Evolutionary conservation across 2,888 invertebrate species (phyloP), one percentile per base, ranked within the genome.

Genomic region (Ennomos erosarius): DNA sequence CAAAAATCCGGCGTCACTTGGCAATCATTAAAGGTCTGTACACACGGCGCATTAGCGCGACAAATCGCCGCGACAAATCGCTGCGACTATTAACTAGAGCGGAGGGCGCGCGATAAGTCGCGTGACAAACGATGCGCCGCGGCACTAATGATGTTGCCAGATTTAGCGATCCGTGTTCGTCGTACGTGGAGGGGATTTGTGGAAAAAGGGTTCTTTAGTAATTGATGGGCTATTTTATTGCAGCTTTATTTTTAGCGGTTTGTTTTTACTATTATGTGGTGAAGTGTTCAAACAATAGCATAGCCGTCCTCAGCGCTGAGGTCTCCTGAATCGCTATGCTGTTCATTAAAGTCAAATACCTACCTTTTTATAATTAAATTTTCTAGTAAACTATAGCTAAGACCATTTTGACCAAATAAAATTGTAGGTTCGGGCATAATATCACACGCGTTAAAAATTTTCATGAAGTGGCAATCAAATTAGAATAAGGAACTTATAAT

Each of bases 91-190:
- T 79, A 78, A 75, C 74, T 70, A 64, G 73, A 71, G 71, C 69
- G 75, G 74, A 75, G 78, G 78, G 76, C 75, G 76, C 71, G 84
- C 75, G 84, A 80, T 84, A 84, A 83, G 79, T 78, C 76, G 74
- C 69, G 77, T 84, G 83, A 85, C 82, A 82, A 85, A 85, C 78
- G 83, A 78, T 72, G 61, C 65, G 64, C 65, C 65, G 57, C 60
- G 52, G 69, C 65, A 62, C 83, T 85, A 84, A 85, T 84, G 83
- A 84, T 84, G 78, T 68, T 55, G 65, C 67, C 62, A 73, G 73
- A 67, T 73, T 73, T 69, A 64, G 64, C 67, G 64, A 66, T 69
- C 60, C 67, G 55, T 39, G 49, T 39, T 49, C 9, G 48, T 39
- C 54, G 50, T 47, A 55, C 12, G 53, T 47, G 57, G 55, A 51